These are phyloP conservation scores for Eumerus sabulonum DNA, from an alignment of 2,888 invertebrate species.

Conservation along the genomic window DNA sequence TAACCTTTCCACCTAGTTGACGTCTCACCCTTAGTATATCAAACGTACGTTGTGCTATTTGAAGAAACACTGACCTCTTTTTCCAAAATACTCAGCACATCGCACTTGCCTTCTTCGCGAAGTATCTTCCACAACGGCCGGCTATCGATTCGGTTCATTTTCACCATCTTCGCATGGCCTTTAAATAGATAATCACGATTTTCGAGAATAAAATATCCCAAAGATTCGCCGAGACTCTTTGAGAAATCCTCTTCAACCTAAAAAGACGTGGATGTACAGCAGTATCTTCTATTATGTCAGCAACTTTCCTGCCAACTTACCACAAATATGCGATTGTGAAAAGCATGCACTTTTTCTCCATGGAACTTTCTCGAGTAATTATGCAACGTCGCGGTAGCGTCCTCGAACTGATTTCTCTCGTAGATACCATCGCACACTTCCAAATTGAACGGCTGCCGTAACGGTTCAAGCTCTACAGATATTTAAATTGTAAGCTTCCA, in stretches of 20 bases:
- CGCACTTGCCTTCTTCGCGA: slow-evolving; percentile 73
- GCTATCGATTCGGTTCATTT: slow-evolving; percentile 69
- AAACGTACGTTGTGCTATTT: no score
- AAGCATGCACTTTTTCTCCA: slow-evolving; percentile 63
- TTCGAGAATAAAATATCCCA: slow-evolving; percentile 73
- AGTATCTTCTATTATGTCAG: no score
- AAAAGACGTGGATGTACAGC: neutral
- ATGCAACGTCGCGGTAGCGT: slow-evolving; percentile 59
- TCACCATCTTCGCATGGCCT: slow-evolving; percentile 70
- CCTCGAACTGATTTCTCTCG: slow-evolving; percentile 70
- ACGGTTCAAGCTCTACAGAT: slow-evolving; percentile 18
- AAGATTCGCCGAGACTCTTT: slow-evolving; percentile 70
- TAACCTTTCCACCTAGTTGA: slow-evolving; percentile 32
- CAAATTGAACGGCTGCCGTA: slow-evolving; percentile 47
- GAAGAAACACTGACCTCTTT: slow-evolving; percentile 59
- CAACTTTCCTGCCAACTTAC: slow-evolving; percentile 26
- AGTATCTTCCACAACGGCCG: slow-evolving; percentile 75
- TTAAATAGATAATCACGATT: slow-evolving; percentile 72
- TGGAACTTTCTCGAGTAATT: slow-evolving; percentile 34
- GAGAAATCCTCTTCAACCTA: slow-evolving; percentile 1
- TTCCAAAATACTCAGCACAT: slow-evolving; percentile 74
- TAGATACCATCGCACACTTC: slow-evolving; percentile 70
- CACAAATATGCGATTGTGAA: slow-evolving; percentile 61
- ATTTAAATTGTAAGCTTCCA: no score
- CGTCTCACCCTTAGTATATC: no score